A percentile compares a stretch with the other conserved stretches of the same genome.
Evolutionary conservation across 2,113 vertebrate genomes (phyloP).

Genomic region (Rhizomys pruinosus): DNA sequence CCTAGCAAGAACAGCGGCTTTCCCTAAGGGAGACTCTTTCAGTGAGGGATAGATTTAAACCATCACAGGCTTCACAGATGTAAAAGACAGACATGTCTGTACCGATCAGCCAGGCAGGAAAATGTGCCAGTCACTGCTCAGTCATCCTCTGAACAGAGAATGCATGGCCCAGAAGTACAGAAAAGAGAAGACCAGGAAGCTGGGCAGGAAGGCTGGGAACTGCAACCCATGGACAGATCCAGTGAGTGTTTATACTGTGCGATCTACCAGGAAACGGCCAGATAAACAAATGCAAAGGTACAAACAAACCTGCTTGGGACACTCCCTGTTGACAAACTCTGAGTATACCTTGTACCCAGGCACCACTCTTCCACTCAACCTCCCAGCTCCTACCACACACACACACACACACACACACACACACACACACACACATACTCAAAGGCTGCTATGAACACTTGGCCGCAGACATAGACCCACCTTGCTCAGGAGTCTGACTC

Average conservation of each 20-base stretch:
- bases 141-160: not conserved
- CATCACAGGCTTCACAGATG: no score
- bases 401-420: no score
- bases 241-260: not conserved
- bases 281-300: not conserved
- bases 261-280: conserved; percentile 18
- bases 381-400: no score
- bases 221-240: not conserved
- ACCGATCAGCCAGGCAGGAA: accelerated
- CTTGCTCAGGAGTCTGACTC: not conserved
- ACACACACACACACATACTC: no score
- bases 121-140: accelerated
- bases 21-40: not conserved
- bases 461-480: not conserved
- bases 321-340: not conserved
- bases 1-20: not conserved
- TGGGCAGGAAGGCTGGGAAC: not conserved
- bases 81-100: accelerated
- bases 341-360: not conserved
- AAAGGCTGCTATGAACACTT: not conserved
- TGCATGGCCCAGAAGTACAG: not conserved
- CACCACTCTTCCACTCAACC: no score
- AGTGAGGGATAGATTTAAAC: not conserved
- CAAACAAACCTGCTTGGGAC: not conserved
- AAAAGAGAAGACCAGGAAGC: not conserved